These are phyloP conservation scores for Himalopsyche anomala DNA, from an alignment of 2,888 invertebrate species.

Conservation along the genomic window DNA sequence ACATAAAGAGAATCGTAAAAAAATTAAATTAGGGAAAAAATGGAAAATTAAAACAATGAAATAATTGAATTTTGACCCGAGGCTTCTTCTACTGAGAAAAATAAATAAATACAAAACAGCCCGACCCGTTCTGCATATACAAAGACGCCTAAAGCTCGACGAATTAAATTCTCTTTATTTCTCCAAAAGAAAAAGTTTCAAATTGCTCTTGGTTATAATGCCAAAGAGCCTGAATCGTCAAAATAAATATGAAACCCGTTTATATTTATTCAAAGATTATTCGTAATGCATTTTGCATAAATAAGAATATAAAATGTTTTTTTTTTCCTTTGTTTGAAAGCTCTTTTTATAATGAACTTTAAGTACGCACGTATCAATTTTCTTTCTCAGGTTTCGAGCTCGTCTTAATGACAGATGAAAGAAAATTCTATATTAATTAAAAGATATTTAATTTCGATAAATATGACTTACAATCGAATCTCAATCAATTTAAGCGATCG, in stretches of 20 bases:
- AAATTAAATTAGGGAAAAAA: background rate
- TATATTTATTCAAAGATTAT: background rate
- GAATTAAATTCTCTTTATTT: conserved; percentile 16
- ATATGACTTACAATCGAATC: too few species aligned
- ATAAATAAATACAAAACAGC: background rate
- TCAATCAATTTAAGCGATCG: too few species aligned
- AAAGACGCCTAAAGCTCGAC: background rate
- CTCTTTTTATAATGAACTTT: too few species aligned
- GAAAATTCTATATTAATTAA: too few species aligned
- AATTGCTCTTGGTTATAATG: background rate
- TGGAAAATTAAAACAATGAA: conserved; percentile 17
- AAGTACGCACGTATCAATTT: too few species aligned
- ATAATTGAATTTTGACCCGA: conserved; percentile 13
- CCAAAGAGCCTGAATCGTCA: too few species aligned
- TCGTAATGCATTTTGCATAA: conserved; percentile 26
- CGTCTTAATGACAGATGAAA: too few species aligned
- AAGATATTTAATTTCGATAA: too few species aligned
- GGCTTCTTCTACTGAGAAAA: background rate
- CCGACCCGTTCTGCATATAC: background rate
- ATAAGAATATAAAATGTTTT: background rate
- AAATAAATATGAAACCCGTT: conserved; percentile 26
- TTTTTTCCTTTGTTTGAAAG: too few species aligned
- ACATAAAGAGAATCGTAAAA: too few species aligned
- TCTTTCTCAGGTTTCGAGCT: too few species aligned
- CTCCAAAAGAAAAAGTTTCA: background rate